Conservation (phyloP, 2,797 vertebrate species). For the Emydoidea blandingii region DNA sequence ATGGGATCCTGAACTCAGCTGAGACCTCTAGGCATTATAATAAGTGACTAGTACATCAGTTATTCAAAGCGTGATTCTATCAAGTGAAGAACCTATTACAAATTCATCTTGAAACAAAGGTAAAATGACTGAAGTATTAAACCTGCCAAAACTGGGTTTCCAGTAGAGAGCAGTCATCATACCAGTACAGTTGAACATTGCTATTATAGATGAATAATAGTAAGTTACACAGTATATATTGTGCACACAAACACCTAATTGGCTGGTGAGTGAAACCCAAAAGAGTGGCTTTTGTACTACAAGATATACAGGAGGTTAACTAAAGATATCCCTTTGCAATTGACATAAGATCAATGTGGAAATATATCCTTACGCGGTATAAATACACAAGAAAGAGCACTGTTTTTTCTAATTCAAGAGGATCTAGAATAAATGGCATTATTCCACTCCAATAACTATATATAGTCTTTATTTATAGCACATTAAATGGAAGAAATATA, state of each 20-base stretch:
- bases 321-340: neutral
- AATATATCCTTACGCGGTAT: neutral
- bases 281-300: neutral
- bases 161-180: neutral
- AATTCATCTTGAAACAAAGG: neutral
- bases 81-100: neutral
- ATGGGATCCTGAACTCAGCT: neutral
- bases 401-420: neutral
- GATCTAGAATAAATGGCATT: conserved; percentile 47
- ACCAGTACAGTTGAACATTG: neutral
- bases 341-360: neutral
- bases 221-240: fast-evolving
- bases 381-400: neutral
- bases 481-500: conserved; percentile 55
- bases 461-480: conserved; percentile 62
- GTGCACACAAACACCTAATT: fast-evolving
- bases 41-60: neutral
- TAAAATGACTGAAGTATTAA: neutral
- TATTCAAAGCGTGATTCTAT: neutral
- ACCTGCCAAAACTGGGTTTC: neutral
- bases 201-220: neutral
- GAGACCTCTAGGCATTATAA: neutral
- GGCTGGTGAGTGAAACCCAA: neutral
- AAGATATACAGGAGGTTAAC: neutral
- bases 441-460: conserved; percentile 27